Conservation (phyloP, 2,888 invertebrate genomes). For the Lomographa bimaculata region DNA sequence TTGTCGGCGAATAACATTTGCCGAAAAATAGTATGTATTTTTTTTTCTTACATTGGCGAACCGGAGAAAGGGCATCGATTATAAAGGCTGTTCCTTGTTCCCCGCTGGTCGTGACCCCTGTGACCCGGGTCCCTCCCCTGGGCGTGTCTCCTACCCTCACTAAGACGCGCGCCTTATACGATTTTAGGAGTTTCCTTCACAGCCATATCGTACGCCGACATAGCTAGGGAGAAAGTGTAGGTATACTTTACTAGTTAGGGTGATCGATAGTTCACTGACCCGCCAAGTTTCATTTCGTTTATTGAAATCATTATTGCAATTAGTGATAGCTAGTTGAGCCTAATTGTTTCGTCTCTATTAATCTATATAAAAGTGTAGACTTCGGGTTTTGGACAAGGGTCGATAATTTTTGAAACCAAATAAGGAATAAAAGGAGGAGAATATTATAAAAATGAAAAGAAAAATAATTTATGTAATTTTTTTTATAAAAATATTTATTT, state of each 20-base stretch:
- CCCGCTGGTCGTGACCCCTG: conserved; percentile 53
- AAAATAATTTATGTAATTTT: too few species aligned
- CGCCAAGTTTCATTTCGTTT: neutral
- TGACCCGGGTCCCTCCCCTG: conserved; percentile 55
- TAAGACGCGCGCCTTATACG: conserved; percentile 57
- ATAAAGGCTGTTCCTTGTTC: conserved; percentile 50
- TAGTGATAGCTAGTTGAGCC: too few species aligned
- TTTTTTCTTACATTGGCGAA: conserved; percentile 9
- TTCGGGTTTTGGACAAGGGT: too few species aligned
- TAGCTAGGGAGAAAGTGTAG: conserved; percentile 23
- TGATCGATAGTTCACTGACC: conserved; percentile 4
- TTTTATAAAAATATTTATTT: too few species aligned
- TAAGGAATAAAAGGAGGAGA: too few species aligned
- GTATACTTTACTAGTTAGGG: conserved; percentile 9
- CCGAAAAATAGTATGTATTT: too few species aligned
- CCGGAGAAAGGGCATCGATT: conserved; percentile 47
- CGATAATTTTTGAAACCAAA: too few species aligned
- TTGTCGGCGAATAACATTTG: too few species aligned
- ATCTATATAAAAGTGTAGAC: too few species aligned
- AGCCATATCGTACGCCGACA: conserved; percentile 43
- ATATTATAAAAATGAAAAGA: too few species aligned
- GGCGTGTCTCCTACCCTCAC: conserved; percentile 58
- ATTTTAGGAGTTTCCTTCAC: conserved; percentile 56
- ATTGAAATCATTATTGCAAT: too few species aligned
- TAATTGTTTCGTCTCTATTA: too few species aligned